Evolutionary conservation across 92 coral and sea anemone genomes (phyloP), one percentile per base, ranked within the genome.

Genomic region (Zoanthus sociatus): DNA sequence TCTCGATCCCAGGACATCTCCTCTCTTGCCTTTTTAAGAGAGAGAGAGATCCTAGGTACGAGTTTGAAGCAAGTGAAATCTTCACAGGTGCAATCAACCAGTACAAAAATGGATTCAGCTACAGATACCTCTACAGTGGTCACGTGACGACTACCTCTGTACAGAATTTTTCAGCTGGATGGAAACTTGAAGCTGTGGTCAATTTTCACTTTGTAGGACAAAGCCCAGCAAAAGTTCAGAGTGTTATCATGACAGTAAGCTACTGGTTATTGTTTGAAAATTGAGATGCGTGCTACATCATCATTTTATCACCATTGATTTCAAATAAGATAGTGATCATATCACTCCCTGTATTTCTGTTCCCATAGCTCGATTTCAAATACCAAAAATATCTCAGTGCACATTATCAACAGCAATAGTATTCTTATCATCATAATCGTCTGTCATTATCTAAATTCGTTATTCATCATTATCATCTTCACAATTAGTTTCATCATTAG

Each of bases 121-220:
- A 81, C 58, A 81, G 58, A 20, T 81, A 81, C 75, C 26, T 16
- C 75, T 81, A 81, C 45, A 53, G 66, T n/a, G 85, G 85, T 11
- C 75, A 81, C 11, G 63, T 67, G 47, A 66, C 85, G 5, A 81
- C 73, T 11, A 44, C 85, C 6, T 9, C 15, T 16, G 46, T 69
- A 61, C 58, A 66, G 1, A 55, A 46, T 14, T 64, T 81, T 66
- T 60, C 58, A 45, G 85, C 75, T 32, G 85, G 85, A 5, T 63
- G 70, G 75, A 81, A 64, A 67, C 73, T 81, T 4, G 12, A 81
- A 3, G 45, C 44, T 12, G 61, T 30, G 21, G 85, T 81, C 18
- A 64, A 6, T 45, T 67, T 81, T 42, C 74, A 81, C 0, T 81
- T 81, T 53, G 21, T 81, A 4, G 74, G 85, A 30, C 66, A 21